A percentile compares a stretch with the other conserved stretches of the same genome.
These are phyloP conservation scores for Thalassoma bifasciatum DNA, from an alignment of 2,113 vertebrate species.

Conservation along the genomic window DNA sequence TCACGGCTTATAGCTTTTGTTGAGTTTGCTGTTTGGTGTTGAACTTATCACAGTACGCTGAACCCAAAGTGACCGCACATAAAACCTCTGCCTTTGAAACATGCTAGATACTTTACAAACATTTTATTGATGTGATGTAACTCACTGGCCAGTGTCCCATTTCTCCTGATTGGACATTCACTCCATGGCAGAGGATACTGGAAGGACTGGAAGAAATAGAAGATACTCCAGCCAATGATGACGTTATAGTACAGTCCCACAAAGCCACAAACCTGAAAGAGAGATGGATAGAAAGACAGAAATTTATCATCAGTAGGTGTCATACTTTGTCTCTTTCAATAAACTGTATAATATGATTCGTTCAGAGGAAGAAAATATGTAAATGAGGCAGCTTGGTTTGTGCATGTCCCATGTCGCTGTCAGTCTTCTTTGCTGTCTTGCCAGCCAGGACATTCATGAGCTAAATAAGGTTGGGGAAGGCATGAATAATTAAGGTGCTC, in stretches of 20 bases:
- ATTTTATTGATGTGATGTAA: conserved; percentile 27
- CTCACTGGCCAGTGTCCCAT: conserved; percentile 90
- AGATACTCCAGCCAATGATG: conserved; percentile 99
- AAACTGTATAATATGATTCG: conserved; percentile 4
- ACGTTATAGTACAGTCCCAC: conserved; percentile 98
- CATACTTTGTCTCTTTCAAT: background rate
- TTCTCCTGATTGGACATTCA: conserved; percentile 91
- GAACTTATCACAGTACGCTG: no score
- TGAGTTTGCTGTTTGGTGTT: no score
- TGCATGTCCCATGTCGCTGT: conserved; percentile 41
- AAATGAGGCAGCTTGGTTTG: conserved; percentile 31
- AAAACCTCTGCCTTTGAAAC: background rate
- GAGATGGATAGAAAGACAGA: conserved; percentile 8
- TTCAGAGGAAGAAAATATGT: conserved; percentile 2
- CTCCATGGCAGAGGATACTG: conserved; percentile 98
- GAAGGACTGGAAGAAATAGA: conserved; percentile 99
- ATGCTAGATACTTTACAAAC: background rate
- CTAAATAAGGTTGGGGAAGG: conserved; percentile 70
- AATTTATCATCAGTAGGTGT: background rate
- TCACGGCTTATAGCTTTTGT: no score
- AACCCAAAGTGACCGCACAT: background rate
- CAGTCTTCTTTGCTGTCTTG: conserved; percentile 49
- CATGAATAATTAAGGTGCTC: conserved; percentile 82
- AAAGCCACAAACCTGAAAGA: conserved; percentile 92
- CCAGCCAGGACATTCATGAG: conserved; percentile 62